Conservation (phyloP, 2,797 vertebrate species). For the Ctenosaura bakeri region DNA sequence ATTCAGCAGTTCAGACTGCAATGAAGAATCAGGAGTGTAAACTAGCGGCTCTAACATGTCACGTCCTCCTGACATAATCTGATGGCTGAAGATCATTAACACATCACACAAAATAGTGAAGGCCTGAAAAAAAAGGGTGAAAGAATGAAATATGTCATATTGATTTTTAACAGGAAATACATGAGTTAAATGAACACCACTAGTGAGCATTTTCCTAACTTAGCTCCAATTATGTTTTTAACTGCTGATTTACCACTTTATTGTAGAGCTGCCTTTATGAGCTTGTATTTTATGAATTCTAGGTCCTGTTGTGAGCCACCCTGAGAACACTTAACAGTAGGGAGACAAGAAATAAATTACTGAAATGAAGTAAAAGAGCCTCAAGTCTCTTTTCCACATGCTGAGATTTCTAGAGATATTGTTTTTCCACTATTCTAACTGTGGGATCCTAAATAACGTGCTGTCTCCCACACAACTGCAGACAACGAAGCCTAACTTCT, state of each 20-base stretch:
- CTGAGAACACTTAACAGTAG: background rate
- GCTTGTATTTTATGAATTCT: background rate
- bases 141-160: background rate
- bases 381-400: background rate
- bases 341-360: background rate
- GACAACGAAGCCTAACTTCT: background rate
- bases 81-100: conserved; percentile 99
- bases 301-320: background rate
- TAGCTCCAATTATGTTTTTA: background rate
- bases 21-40: conserved; percentile 93
- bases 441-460: background rate
- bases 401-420: background rate
- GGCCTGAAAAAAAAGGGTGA: conserved; percentile 81
- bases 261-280: background rate
- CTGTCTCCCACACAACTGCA: background rate
- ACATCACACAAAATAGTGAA: conserved; percentile 99
- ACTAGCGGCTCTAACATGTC: conserved; percentile 95
- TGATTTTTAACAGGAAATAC: background rate
- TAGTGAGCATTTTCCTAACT: background rate
- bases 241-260: background rate
- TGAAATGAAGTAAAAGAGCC: background rate
- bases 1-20: conserved; percentile 95
- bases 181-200: background rate
- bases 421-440: background rate
- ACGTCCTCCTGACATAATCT: conserved; percentile 95